phyloP scores from a whole-genome alignment of 2,113 vertebrate species.

The Atrichornis clamosus region DNA sequence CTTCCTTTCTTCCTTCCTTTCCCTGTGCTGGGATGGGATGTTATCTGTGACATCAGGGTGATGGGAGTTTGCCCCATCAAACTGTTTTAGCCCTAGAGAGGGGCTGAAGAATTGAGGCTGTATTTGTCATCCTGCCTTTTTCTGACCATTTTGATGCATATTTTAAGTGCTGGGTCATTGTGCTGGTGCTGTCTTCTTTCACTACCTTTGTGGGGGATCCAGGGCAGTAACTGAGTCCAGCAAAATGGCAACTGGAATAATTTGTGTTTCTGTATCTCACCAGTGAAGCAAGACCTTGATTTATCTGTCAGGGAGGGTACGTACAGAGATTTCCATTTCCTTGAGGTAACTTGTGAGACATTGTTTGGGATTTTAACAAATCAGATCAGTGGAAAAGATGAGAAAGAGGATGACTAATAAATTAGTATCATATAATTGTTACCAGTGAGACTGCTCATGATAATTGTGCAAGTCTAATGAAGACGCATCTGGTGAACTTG shows the following conservation, averaged over 20 bases:
- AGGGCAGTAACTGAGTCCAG: neutral
- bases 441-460: neutral
- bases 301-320: neutral
- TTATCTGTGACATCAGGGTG: neutral
- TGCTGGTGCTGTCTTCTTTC: neutral
- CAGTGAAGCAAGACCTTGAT: neutral
- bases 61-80: neutral
- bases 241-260: neutral
- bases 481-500: neutral
- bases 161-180: neutral
- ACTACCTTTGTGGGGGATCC: neutral
- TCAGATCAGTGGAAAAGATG: neutral
- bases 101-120: neutral
- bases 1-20: neutral
- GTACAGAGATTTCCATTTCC: neutral
- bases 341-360: neutral
- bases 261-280: neutral
- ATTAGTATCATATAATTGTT: neutral
- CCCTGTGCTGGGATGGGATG: neutral
- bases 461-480: slow-evolving; percentile 3
- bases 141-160: neutral
- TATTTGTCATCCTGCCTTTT: neutral
- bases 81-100: neutral
- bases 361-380: neutral
- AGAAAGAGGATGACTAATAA: neutral